Base-by-base conservation (phyloP, 1,140 invertebrate genomes). In the Eumaeus atala region DNA sequence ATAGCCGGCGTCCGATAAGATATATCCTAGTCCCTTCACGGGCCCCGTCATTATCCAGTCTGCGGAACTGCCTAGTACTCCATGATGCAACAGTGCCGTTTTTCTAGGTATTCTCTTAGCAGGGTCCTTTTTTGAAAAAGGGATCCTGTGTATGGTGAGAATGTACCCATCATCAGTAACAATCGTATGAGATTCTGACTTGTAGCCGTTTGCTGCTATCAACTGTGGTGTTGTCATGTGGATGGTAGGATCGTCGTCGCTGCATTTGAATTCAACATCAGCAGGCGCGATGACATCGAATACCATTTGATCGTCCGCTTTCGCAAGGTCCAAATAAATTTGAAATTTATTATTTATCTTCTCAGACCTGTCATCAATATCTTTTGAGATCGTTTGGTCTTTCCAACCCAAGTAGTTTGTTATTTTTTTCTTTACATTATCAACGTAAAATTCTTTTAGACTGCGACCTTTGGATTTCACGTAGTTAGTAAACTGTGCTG, bases 11-110 rank as follows among this genome's bases (percentile, higher is more conserved):
- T 92, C 89, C 5, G 91, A 89, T 16, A 93, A 73, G 48, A 91
- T 84, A 63, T 89, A 92, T 0, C 92, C 90, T 59, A 92, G 69
- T 16, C 87, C 90, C 68, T 90, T 91, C 36, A 90, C 75, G 1
- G 90, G 89, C 11, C 92, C 92, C 60, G 91, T 89, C 3, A 94
- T 79, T 10, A 96, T 86, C 91, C 91, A 96, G 73, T 94, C 93
- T 0, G 91, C 90, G 1, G 93, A 94, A 67, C 92, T 92, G 6
- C 91, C 91, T 0, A 95, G 75, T 6, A 96, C 83, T 0, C 95
- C 95, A 74, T 96, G 95, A 70, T 95, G 94, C 0, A 95, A 71
- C 8, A 93, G 87, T 4, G 93, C 91, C 7, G 90, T 87, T 60
- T 85, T 86, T 14, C 67, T 59, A 9, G 70, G 62, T 8, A 42